Base-by-base conservation (phyloP, 2,888 invertebrate genomes). In the Boloria selene region DNA sequence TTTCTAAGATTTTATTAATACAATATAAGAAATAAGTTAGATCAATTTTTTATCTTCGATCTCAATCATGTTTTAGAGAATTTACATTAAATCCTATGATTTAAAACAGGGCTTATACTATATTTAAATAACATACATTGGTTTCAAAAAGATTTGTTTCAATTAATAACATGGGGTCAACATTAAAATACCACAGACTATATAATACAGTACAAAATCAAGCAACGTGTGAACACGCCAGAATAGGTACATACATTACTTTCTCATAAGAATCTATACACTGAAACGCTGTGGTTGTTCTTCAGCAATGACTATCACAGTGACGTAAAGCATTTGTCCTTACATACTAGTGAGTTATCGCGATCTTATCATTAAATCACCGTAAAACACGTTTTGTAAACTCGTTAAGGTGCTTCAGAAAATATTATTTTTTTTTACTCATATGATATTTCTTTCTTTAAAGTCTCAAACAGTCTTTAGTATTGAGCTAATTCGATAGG, bases 271-370 rank as follows among this genome's bases (percentile, higher is more conserved):
- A 80, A 65, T 65, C 71, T 72, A 77, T 75, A 75, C 77, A 80
- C 81, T 79, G 83, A 84, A 82, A 86, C 82, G 83, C 81, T 83
- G 83, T 84, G 85, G 85, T 85, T 87, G 84, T 82, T 83, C 82
- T 85, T 87, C 87, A 81, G 84, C 86, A 87, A 87, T 85, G 87
- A 85, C 87, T 90, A 91, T 91, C 92, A 91, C 91, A 91, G 90
- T 87, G 89, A 83, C 85, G 82, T 88, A 90, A 90, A 88, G 90
- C 90, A 90, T 91, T 90, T 90, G 87, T 91, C 87, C 91, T 91
- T 91, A 92, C 84, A 90, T 87, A 86, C 91, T 92, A 91, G 86
- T 87, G 91, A 91, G 88, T 91, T 86, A 82, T 86, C 86, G 86
- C 84, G 88, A 86, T 90, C 86, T 90, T 90, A 56, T 56, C 78